These are phyloP conservation scores for Platichthys flesus DNA, from an alignment of 2,113 vertebrate species.

Conservation along the genomic window DNA sequence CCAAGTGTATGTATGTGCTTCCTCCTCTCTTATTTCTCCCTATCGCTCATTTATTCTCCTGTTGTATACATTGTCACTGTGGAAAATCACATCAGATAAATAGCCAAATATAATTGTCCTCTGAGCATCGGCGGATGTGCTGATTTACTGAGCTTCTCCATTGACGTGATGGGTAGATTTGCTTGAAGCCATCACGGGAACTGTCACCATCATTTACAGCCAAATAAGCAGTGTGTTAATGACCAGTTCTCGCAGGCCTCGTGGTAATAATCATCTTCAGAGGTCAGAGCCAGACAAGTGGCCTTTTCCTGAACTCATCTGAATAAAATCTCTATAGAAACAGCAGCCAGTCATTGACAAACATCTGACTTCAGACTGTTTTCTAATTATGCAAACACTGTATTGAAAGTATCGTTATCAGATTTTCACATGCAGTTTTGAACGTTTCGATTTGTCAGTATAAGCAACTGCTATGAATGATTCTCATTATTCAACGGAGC, in stretches of 20 bases:
- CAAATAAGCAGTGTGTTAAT: conserved; percentile 43
- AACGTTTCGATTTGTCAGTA: no score
- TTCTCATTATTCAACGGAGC: no score
- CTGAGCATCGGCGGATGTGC: no score
- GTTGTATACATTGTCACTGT: conserved; percentile 28
- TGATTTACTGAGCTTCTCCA: no score
- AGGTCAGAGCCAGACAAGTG: conserved; percentile 36
- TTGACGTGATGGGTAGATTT: no score
- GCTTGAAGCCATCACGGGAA: no score
- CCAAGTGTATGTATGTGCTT: background rate
- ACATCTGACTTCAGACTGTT: background rate
- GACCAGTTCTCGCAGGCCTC: conserved; percentile 34
- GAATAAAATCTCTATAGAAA: conserved; percentile 23
- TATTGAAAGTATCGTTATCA: background rate
- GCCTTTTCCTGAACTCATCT: conserved; percentile 21
- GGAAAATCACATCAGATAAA: conserved; percentile 56
- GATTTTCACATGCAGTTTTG: no score
- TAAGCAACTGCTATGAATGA: no score
- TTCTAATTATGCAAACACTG: background rate
- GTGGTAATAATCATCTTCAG: conserved; percentile 39
- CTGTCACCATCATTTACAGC: no score
- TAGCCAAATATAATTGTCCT: conserved; percentile 34
- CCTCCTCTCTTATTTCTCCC: conserved; percentile 12
- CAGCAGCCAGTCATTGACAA: background rate
- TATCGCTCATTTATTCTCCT: conserved; percentile 31